Evolutionary conservation across 1,140 invertebrate genomes (phyloP), one percentile per base, ranked within the genome.

Genomic region (Drosophila bocqueti): DNA sequence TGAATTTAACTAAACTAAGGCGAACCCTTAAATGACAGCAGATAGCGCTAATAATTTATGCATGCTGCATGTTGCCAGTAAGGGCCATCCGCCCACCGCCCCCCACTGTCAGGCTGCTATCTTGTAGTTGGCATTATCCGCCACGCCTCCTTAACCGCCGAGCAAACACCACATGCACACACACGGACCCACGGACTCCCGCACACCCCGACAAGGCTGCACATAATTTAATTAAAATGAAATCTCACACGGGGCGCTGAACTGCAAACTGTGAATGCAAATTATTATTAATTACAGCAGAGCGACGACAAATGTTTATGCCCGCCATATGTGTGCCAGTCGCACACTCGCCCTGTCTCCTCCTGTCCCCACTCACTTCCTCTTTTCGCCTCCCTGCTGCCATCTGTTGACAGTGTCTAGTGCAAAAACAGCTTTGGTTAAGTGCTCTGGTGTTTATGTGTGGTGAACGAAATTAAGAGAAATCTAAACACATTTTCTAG

Each of bases 281-380:
- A 74, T 74, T 74, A 74, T 74, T 74, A 74, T 74, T 74, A 74
- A 74, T 74, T 74, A 74, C 71, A 74, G 71, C 71, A 73, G 29
- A 61, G 71, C 55, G 57, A 61, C 71, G 68, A 73, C 68, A 71
- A 71, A 71, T 71, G 67, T 71, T 68, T 71, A 71, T 71, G 67
- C 63, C 38, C 65, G 49, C 67, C 67, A 71, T 71, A 71, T 71
- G 67, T 69, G 67, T 71, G 67, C 67, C 49, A 69, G 9, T 67
- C 38, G 38, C 47, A 36, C 67, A 55, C 36, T 67, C 38, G 15
- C 34, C 4, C 3, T 38, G 34, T 11, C 18, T 7, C 4, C 24
- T 9, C 9, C 24, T 3, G 24, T 3, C 4, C n/a, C 31, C 8
- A 1, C 24, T 11, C 24, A 15, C 24, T 7, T 15, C n/a, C 21